Evolutionary conservation across 2,113 vertebrate species (phyloP).

Genomic region (Piprites chloris): DNA sequence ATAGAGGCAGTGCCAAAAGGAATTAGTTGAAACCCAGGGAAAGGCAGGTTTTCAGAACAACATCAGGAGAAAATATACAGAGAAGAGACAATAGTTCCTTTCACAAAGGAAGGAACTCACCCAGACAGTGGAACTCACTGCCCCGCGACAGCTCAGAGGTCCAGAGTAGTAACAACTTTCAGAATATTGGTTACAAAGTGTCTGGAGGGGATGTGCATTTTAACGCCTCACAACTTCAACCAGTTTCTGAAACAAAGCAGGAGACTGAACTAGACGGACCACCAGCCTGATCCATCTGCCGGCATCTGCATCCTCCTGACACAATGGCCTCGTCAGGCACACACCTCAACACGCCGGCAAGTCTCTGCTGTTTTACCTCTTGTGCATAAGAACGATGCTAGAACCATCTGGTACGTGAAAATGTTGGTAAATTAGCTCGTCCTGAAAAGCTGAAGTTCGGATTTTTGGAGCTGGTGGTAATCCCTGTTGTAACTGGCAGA

Average conservation of each 20-base stretch:
- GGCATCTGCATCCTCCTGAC: not conserved
- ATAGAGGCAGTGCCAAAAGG: not conserved
- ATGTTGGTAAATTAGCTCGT: not conserved
- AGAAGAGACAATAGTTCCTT: not conserved
- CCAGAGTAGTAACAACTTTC: not conserved
- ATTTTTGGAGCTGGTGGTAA: not conserved
- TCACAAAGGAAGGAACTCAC: not conserved
- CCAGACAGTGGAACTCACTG: not conserved
- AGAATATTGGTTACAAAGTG: not conserved
- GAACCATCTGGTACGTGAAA: not conserved
- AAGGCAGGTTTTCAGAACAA: not conserved
- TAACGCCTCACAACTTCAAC: not conserved
- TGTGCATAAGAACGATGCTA: not conserved
- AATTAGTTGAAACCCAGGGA: not conserved
- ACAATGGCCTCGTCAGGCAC: not conserved
- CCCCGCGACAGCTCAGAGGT: not conserved
- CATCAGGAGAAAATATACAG: not conserved
- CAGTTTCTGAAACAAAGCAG: not conserved
- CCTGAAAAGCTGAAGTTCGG: not conserved
- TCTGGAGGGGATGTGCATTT: not conserved
- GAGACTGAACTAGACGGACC: not conserved
- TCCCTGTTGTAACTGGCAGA: not conserved
- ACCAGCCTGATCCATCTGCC: not conserved
- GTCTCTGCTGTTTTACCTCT: not conserved
- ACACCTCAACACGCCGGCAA: not conserved